Base-by-base conservation (phyloP, 2,797 vertebrate genomes). In the Salmo trutta region DNA sequence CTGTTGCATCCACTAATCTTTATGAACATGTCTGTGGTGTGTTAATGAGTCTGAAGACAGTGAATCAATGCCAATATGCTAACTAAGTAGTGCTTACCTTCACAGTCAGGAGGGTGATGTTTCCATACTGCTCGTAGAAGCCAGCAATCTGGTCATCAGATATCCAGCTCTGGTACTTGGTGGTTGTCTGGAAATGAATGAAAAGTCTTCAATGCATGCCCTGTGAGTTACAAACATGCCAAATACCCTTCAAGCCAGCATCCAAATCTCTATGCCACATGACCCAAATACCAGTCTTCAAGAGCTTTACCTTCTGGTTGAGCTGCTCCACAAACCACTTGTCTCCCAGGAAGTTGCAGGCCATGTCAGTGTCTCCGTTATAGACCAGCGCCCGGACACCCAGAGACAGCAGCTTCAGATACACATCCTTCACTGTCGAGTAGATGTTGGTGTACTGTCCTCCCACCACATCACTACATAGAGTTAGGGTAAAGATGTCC, bases 341-440 rank as follows among this genome's bases (percentile, higher is more conserved):
- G 84, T 93, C 92, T 68, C 95, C 95, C 79, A 95, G 86, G 86
- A 94, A 95, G 90, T 95, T 95, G 85, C 94, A 95, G 82, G 93
- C 93, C 94, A 95, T 95, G 86, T 95, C 95, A 0, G 93, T 95
- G 88, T 95, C 95, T 75, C 95, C 95, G 4, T 95, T 95, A 87
- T 95, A 95, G 81, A 95, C 93, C 4, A 95, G 91, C 0, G 85
- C 90, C 56, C 90, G 85, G 24, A 94, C 78, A 29, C 90, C 91
- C 81, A 89, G 72, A 64, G 90, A 85, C 56, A 95, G 89, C 78
- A 95, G 85, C 89, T 95, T 94, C 79, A 89, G 73, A 73, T 95
- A 95, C 2, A 92, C 85, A 0, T 86, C 87, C 82, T 88, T 92
- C 86, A 95, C 52, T 0, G 91, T 93, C 1, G 4, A 0, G 77